Conservation (phyloP, 2,113 vertebrate species). For the Channa argus region DNA sequence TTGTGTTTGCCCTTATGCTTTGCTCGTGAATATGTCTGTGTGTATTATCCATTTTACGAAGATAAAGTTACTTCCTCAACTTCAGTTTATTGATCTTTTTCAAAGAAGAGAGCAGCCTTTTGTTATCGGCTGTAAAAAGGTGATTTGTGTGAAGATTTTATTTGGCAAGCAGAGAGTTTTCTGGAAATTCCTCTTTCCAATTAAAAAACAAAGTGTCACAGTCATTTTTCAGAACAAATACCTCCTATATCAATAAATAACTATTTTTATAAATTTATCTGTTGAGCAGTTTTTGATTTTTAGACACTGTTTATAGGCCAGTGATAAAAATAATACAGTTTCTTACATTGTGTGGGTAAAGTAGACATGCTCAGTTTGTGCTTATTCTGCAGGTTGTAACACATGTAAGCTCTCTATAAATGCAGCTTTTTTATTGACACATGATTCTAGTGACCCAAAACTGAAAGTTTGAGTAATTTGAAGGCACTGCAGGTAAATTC, state of each 20-base stretch:
- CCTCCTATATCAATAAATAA: background rate
- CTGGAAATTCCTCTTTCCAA: constrained; percentile 17
- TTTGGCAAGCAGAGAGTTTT: constrained; percentile 1
- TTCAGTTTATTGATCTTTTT: constrained; percentile 10
- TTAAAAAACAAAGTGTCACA: background rate
- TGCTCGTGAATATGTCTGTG: constrained; percentile 34
- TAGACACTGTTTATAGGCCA: background rate
- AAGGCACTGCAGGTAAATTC: background rate
- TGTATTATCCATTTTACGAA: background rate
- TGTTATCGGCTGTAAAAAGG: constrained; percentile 34
- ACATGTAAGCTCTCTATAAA: background rate
- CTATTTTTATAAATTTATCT: background rate
- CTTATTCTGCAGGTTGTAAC: background rate
- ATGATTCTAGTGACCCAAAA: background rate
- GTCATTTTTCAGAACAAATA: background rate
- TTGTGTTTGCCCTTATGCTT: constrained; percentile 62
- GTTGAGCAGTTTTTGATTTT: background rate
- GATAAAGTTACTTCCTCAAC: constrained; percentile 32
- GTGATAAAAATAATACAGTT: background rate
- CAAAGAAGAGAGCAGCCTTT: constrained; percentile 13
- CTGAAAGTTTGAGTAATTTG: background rate
- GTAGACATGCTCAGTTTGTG: background rate
- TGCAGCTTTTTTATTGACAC: background rate
- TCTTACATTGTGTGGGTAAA: background rate
- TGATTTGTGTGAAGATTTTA: constrained; percentile 33